Evolutionary conservation across 1,140 invertebrate species (phyloP), one percentile per base, ranked within the genome.

Genomic region (Drosophila mayri): DNA sequence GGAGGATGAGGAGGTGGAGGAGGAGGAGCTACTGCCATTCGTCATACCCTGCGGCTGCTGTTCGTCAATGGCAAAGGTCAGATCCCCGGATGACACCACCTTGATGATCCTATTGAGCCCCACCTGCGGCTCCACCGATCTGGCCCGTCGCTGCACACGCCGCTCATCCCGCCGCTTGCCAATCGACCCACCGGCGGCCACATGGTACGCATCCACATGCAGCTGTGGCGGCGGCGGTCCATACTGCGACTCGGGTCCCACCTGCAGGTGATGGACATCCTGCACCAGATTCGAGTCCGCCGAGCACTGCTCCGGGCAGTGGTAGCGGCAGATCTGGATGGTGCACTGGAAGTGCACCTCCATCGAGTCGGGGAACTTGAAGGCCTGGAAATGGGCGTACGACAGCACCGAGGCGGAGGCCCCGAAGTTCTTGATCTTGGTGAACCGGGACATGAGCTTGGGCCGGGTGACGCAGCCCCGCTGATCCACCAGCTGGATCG

Each of bases 271-370:
- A 35, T 93, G 92, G 7, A 94, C 93, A 58, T 95, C 94, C 41
- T 94, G 81, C 67, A 55, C 52, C 35, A 87, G 58, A 85, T 93
- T 93, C 78, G 96, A 96, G 25, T 86, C 83, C 44, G 85, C 60
- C 9, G 95, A 96, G 86, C 97, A 98, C 79, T 98, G 98, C 79
- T 98, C 97, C 0, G 98, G 97, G 87, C 97, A 98, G 85, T 98
- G 97, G 90, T 98, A 97, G 64, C 97, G 95, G 83, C 98, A 98
- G 78, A 98, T 98, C 92, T 99, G 98, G 75, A 98, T 98, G 16
- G 97, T 98, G 93, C 98, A 98, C 92, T 98, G 97, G 94, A 99
- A 98, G 91, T 98, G 98, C 0, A 99, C 97, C 92, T 98, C 97
- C 97, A 98, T 98, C 0, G 97, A 98, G 90, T 98, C 98, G 0